Evolutionary conservation across 2,797 vertebrate species (phyloP), one percentile per base, ranked within the genome.

Genomic region (Sebastes steindachneri): DNA sequence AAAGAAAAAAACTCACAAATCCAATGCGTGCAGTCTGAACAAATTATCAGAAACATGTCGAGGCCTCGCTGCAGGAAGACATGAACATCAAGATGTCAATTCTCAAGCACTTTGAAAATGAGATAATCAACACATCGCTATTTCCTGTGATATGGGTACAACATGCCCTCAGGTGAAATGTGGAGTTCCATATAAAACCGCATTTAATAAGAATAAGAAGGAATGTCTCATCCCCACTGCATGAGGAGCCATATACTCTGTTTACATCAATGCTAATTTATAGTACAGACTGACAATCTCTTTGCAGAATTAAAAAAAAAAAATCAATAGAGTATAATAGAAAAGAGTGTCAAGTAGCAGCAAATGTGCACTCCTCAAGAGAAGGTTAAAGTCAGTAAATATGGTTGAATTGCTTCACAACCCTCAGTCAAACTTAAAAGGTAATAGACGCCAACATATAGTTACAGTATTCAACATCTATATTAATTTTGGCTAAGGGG

Each of bases 71-170:
- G 51, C 63, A 68, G 71, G 71, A 82, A 70, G 28, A 69, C 48
- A 5, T 10, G 3, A 51, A 64, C 3, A 23, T 10, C 29, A 77
- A 82, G 14, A 66, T 35, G 64, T 84, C 75, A 68, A 57, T 35
- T 68, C 35, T 45, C 15, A 41, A 55, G 23, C 23, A 9, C 54
- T 76, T 77, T 68, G 11, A 66, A 73, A 45, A 59, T 75, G 9
- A 79, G 79, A 73, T 33, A n/a, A 79, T 81, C 70, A 79, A 63
- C 33, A n/a, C 8, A 9, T 58, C 4, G 5, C n/a, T 17, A 5
- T 83, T 85, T 80, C 79, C 55, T 82, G 63, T 67, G 65, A 83
- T 64, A 63, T 45, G 29, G 54, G 41, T 33, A 73, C 58, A 74
- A 71, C 28, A 68, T 7, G 8, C 26, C 78, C 75, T 28, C 25